A percentile compares a stretch with the other conserved stretches of the same genome.
Evolutionary conservation across 2,113 vertebrate genomes (phyloP).

Genomic region (Ciconia stormi): DNA sequence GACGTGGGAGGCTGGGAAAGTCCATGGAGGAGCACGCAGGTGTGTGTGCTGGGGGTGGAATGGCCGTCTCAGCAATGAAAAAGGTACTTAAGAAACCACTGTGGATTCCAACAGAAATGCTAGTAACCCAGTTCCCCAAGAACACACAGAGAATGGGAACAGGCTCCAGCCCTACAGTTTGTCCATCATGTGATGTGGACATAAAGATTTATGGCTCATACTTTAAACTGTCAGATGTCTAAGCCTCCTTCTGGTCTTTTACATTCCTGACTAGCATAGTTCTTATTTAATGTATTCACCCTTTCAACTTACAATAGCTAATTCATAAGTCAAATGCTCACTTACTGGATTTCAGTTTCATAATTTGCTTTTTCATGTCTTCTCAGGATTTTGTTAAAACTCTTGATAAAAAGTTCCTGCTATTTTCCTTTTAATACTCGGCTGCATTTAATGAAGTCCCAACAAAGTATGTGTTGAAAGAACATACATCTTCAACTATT

Average conservation of each 20-base stretch:
- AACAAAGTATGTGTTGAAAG: not conserved
- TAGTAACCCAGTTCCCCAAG: not conserved
- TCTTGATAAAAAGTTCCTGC: not conserved
- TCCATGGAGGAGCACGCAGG: accelerated
- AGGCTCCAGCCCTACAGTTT: not conserved
- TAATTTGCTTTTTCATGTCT: not conserved
- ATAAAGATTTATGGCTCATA: not conserved
- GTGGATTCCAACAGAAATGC: not conserved
- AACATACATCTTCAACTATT: not conserved
- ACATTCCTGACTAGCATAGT: not conserved
- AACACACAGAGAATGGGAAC: not conserved
- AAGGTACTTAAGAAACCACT: not conserved
- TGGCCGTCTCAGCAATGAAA: not conserved
- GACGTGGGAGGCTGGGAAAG: not conserved
- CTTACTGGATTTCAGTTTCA: not conserved
- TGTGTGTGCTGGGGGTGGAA: accelerated
- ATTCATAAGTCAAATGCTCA: not conserved
- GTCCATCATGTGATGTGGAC: not conserved
- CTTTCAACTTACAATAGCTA: not conserved
- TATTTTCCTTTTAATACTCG: not conserved
- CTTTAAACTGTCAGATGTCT: not conserved
- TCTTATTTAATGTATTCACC: not conserved
- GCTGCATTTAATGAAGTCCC: not conserved
- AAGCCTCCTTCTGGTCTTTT: not conserved
- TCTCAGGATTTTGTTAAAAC: conserved; percentile 22